Conservation (phyloP, 1,140 invertebrate genomes). For the Heliconius melpomene region DNA sequence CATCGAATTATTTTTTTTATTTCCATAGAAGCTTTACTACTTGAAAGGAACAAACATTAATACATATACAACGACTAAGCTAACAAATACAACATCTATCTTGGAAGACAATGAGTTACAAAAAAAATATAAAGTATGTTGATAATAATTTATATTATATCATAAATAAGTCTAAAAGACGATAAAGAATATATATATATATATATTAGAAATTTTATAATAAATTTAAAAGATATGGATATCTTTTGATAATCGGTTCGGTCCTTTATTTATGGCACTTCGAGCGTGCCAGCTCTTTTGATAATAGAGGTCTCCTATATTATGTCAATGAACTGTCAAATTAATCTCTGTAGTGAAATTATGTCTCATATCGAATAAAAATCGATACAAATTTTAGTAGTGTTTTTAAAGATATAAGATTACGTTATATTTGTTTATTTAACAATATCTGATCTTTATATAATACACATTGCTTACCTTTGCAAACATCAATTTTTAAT, state of each 20-base stretch:
- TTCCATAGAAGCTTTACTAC: constrained; percentile 56
- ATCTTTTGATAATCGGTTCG: neutral
- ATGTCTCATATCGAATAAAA: neutral
- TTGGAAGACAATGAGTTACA: constrained; percentile 2
- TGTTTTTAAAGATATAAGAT: too few relatives aligned
- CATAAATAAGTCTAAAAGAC: neutral
- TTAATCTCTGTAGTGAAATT: neutral
- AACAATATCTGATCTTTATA: too few relatives aligned
- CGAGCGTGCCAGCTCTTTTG: too few relatives aligned
- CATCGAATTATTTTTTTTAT: constrained; percentile 19
- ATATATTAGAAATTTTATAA: too few relatives aligned
- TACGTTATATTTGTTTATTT: too few relatives aligned
- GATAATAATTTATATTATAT: neutral
- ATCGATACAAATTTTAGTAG: neutral
- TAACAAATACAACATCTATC: neutral
- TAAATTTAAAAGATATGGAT: neutral
- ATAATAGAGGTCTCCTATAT: neutral
- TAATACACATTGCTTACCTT: too few relatives aligned
- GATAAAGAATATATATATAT: neutral
- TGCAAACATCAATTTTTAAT: too few relatives aligned
- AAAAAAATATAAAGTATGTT: neutral
- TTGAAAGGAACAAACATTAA: constrained; percentile 19
- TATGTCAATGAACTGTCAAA: neutral
- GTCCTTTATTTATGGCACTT: too few relatives aligned
- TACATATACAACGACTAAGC: neutral